Evolutionary conservation across 92 coral and sea anemone genomes (phyloP).

Genomic region (Epizoanthus stellaris): DNA sequence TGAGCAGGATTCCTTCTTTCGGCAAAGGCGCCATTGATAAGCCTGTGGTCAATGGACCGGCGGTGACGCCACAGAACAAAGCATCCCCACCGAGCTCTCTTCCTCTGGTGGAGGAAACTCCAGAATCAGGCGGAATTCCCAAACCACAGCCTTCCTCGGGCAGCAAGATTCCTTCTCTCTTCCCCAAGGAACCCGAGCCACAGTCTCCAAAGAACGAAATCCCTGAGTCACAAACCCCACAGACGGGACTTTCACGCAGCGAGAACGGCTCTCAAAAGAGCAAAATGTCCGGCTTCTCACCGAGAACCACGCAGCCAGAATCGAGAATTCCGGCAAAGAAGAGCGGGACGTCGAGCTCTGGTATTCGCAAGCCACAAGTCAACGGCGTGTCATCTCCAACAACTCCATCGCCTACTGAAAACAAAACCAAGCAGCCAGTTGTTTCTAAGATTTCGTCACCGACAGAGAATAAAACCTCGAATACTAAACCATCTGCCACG

Average conservation of each 20-base stretch:
- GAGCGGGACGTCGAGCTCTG: background rate
- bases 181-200: constrained; percentile 40
- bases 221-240: constrained; percentile 50
- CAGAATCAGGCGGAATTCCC: constrained; percentile 62
- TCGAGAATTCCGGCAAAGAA: constrained; percentile 41
- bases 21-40: constrained; percentile 55
- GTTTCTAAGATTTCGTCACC: constrained; percentile 30
- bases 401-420: constrained; percentile 27
- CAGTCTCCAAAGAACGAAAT: constrained; percentile 3
- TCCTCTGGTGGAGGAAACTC: constrained; percentile 38
- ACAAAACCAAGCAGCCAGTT: background rate
- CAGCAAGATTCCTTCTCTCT: constrained; percentile 53
- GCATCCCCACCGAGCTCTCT: constrained; percentile 4
- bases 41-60: constrained; percentile 41
- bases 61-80: constrained; percentile 12
- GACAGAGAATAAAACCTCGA: constrained; percentile 41
- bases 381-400: constrained; percentile 24
- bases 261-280: constrained; percentile 33
- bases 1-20: constrained; percentile 84
- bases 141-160: constrained; percentile 27
- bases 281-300: constrained; percentile 26
- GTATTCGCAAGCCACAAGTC: constrained; percentile 43
- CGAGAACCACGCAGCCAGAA: constrained; percentile 47
- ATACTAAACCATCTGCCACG: constrained; percentile 11
- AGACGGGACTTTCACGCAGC: constrained; percentile 15